Evolutionary conservation across 2,113 vertebrate genomes (phyloP).

Genomic region (Ochotona curzoniae): DNA sequence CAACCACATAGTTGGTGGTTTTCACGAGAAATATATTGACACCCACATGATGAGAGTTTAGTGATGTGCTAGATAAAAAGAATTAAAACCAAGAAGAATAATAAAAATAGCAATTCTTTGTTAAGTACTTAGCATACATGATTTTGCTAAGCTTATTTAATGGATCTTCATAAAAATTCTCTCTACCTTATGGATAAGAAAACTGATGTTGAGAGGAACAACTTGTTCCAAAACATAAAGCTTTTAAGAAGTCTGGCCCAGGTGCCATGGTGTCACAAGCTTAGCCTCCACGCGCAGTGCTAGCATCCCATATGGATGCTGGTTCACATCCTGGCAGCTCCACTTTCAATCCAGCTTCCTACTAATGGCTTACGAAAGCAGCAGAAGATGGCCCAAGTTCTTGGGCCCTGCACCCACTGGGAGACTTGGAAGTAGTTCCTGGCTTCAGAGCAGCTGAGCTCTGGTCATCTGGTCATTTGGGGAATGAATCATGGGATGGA

Average conservation of each 20-base stretch:
- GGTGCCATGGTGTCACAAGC: too few species aligned
- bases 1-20: not conserved
- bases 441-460: too few species aligned
- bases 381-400: too few species aligned
- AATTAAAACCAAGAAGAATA: not conserved
- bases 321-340: too few species aligned
- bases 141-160: not conserved
- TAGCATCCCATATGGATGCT: too few species aligned
- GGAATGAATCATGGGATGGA: too few species aligned
- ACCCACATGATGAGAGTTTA: not conserved
- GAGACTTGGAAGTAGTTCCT: too few species aligned
- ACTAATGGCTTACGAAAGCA: too few species aligned
- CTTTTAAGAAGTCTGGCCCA: not conserved
- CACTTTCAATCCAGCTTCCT: too few species aligned
- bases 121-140: not conserved
- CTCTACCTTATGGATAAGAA: not conserved
- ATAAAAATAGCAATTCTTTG: not conserved
- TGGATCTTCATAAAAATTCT: not conserved
- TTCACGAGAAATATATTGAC: not conserved
- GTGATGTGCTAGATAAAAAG: not conserved
- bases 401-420: too few species aligned
- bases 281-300: too few species aligned
- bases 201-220: not conserved
- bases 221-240: not conserved
- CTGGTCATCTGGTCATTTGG: too few species aligned